These are phyloP conservation scores for Trichoplusia ni DNA, from an alignment of 1,140 invertebrate species.

Conservation along the genomic window DNA sequence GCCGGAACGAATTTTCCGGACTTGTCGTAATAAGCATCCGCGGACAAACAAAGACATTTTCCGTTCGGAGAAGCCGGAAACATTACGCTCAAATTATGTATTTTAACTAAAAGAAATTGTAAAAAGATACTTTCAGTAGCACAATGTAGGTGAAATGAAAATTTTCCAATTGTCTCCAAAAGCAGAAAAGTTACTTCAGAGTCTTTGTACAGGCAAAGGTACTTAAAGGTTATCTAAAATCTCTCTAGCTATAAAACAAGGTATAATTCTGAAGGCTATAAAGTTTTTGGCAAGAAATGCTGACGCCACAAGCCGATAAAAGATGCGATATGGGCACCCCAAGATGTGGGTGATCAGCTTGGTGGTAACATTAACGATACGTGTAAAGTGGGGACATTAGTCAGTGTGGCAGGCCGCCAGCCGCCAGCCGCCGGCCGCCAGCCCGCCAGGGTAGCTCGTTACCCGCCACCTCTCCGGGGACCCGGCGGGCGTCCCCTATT, in stretches of 20 bases:
- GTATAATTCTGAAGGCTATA: neutral
- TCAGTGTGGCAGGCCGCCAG: too few relatives aligned
- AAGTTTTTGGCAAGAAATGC: neutral
- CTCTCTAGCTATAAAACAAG: too few relatives aligned
- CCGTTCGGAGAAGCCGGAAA: slow-evolving; percentile 58
- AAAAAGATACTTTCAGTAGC: slow-evolving; percentile 31
- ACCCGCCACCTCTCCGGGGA: slow-evolving; percentile 37
- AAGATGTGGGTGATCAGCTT: slow-evolving; percentile 38
- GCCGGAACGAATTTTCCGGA: slow-evolving; percentile 60
- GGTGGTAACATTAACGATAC: slow-evolving; percentile 46
- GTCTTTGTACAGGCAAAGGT: too few relatives aligned
- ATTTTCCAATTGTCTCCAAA: too few relatives aligned
- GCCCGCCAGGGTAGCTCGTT: slow-evolving; percentile 41
- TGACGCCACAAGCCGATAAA: slow-evolving; percentile 22
- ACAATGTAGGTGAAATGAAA: neutral
- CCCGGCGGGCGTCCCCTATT: slow-evolving; percentile 37
- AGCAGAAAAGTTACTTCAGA: too few relatives aligned
- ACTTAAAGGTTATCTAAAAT: too few relatives aligned
- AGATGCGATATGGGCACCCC: slow-evolving; percentile 25
- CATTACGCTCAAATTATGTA: slow-evolving; percentile 57
- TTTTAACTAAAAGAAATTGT: slow-evolving; percentile 44
- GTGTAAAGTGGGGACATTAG: slow-evolving; percentile 58
- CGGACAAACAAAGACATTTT: slow-evolving; percentile 67
- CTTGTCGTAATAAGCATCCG: slow-evolving; percentile 69
- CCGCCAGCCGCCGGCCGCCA: neutral